phyloP scores from a whole-genome alignment of 2,113 vertebrate genomes.

The Chloebia gouldiae region DNA sequence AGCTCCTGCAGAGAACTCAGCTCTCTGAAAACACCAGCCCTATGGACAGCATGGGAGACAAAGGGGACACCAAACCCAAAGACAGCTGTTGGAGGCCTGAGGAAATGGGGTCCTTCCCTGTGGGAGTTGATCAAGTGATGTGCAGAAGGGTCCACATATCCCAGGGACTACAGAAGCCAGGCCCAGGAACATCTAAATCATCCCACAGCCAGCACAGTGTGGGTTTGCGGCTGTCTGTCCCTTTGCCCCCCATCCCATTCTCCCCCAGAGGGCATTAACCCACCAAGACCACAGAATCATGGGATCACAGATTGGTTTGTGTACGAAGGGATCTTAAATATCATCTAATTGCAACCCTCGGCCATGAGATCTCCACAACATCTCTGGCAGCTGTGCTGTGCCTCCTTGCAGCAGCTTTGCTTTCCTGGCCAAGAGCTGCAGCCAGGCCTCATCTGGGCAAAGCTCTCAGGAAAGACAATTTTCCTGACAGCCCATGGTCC shows the following conservation, averaged over 20 bases:
- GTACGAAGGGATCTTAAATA: background rate
- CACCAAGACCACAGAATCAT: background rate
- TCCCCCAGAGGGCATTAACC: background rate
- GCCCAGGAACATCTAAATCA: background rate
- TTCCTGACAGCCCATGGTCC: background rate
- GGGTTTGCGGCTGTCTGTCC: background rate
- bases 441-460: background rate
- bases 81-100: background rate
- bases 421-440: background rate
- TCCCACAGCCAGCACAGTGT: background rate
- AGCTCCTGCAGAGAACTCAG: background rate
- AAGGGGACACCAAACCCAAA: background rate
- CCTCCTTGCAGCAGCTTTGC: background rate
- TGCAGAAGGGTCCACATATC: background rate
- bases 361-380: fast-evolving
- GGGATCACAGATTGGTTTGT: background rate
- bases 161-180: background rate
- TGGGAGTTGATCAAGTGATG: background rate
- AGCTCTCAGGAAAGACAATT: background rate
- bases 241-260: background rate
- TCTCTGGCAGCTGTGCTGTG: background rate
- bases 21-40: background rate
- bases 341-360: background rate
- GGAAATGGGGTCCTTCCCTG: background rate
- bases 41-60: fast-evolving